Evolutionary conservation across 2,797 vertebrate species (phyloP).

Genomic region (Hydrolagus colliei): DNA sequence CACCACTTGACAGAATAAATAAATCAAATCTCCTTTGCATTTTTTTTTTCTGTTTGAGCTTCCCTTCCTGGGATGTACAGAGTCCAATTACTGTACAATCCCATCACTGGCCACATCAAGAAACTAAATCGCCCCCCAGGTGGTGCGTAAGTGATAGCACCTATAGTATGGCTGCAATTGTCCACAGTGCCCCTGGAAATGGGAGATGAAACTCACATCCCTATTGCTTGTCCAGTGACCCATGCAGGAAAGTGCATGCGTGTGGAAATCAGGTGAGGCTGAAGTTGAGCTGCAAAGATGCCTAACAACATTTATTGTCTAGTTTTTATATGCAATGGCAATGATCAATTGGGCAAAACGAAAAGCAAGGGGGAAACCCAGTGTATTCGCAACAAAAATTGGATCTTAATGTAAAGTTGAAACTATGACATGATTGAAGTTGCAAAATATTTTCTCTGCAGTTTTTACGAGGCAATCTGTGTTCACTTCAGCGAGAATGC

Average conservation of each 20-base stretch:
- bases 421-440: background rate
- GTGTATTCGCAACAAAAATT: background rate
- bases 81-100: background rate
- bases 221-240: too few species aligned
- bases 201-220: too few species aligned
- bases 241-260: too few species aligned
- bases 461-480: background rate
- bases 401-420: background rate
- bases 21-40: background rate
- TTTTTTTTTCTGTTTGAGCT: background rate
- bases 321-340: too few species aligned
- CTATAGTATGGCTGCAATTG: too few species aligned
- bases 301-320: too few species aligned
- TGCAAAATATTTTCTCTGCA: background rate
- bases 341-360: too few species aligned
- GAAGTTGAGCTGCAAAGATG: too few species aligned
- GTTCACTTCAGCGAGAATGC: background rate
- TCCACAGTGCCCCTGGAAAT: too few species aligned
- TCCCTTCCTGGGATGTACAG: background rate
- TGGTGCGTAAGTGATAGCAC: background rate
- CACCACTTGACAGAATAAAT: background rate
- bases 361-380: too few species aligned
- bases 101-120: background rate
- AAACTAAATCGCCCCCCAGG: background rate
- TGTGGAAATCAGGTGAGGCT: too few species aligned